Evolutionary conservation across 2,113 vertebrate genomes (phyloP).

Genomic region (Hypanus sabinus): DNA sequence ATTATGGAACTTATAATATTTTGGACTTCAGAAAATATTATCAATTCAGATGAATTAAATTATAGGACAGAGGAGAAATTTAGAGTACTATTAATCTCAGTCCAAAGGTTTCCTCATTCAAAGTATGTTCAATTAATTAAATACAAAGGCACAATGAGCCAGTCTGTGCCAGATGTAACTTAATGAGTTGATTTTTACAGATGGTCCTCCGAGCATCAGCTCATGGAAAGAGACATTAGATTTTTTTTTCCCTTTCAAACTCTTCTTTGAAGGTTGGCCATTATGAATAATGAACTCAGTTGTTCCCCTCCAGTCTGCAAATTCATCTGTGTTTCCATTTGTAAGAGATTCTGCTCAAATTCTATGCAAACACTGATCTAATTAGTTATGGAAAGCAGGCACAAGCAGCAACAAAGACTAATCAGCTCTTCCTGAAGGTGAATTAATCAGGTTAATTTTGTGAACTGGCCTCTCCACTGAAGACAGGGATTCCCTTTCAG

Average conservation of each 20-base stretch:
- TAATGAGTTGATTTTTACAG: not conserved
- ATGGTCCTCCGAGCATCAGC: not conserved
- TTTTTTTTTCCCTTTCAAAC: not conserved
- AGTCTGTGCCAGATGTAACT: not conserved
- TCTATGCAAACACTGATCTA: slow-evolving; percentile 5
- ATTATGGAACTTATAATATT: not conserved
- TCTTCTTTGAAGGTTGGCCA: not conserved
- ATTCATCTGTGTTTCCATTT: not conserved
- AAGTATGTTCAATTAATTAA: not conserved
- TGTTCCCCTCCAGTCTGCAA: not conserved
- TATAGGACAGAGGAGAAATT: not conserved
- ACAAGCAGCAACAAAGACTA: not conserved
- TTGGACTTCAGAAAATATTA: not conserved
- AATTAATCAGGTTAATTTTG: not conserved
- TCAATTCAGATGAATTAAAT: not conserved
- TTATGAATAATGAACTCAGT: slow-evolving; percentile 13
- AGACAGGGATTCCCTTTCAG: not conserved
- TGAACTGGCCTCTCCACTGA: not conserved
- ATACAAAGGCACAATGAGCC: not conserved
- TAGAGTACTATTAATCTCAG: not conserved
- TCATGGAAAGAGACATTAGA: not conserved
- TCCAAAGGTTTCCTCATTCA: slow-evolving; percentile 13
- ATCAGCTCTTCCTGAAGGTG: not conserved
- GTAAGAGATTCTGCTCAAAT: not conserved
- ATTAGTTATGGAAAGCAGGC: not conserved